Evolutionary conservation across 2,113 vertebrate genomes (phyloP), one percentile per base, ranked within the genome.

Genomic region (Aramus guarauna): DNA sequence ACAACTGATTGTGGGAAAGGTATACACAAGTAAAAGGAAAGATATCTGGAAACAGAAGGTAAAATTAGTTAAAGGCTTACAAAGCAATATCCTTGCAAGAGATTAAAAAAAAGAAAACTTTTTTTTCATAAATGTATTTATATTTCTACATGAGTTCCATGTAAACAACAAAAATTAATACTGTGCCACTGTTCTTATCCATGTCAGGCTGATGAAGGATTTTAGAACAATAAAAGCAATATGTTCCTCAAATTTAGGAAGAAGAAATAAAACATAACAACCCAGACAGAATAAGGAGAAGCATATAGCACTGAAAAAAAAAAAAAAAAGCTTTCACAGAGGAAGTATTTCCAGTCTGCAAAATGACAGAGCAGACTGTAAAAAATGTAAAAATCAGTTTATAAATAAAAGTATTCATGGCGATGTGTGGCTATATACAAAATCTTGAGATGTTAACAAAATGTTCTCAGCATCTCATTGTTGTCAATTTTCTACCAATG

Each of bases 51-150:
- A 92, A 95, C 16, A 58, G 75, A 83, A 80, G 22, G 32, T 79
- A 91, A 96, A 80, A 97, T 21, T 87, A 78, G 58, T 66, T 84
- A 83, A 90, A 76, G 9, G n/a, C 32, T 86, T 78, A 58, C 41
- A 92, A 30, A 77, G 4, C 34, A 73, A 94, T 93, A 94, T 22
- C 23, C 6, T 86, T 67, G 14, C 6, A 9, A 71, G 50, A 53
- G 5, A 50, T 17, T 16, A 11, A 50, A 78, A 39, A 85, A 72
- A 45, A 12, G 2, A 37, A 83, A 62, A 27, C 8, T 9, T 23
- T 80, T 72, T 66, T 63, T 62, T 53, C 8, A 34, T 53, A 48
- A 36, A 24, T 71, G 12, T 74, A 52, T 64, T 37, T 77, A 66
- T 36, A 21, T 30, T 68, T 18, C 20, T 85, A 55, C 10, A 45